These are phyloP conservation scores for Magallana gigas DNA, from an alignment of 1,140 invertebrate genomes.

Conservation along the genomic window DNA sequence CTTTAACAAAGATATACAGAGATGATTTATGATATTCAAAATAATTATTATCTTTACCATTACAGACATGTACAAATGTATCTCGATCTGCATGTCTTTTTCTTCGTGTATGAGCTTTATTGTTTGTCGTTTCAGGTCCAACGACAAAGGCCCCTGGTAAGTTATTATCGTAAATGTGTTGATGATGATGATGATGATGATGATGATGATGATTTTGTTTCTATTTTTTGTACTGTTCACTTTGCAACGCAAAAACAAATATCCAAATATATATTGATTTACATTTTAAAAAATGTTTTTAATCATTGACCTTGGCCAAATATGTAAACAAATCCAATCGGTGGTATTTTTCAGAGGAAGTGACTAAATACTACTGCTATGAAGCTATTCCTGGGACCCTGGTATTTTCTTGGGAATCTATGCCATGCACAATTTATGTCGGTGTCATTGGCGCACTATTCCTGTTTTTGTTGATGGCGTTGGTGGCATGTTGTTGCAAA, in stretches of 20 bases:
- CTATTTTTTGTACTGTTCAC: no score
- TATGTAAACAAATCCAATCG: neutral
- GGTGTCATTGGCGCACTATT: slow-evolving; percentile 44
- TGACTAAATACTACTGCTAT: slow-evolving; percentile 53
- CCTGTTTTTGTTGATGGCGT: slow-evolving; percentile 29
- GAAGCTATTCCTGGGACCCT: slow-evolving; percentile 48
- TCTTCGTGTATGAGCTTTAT: neutral
- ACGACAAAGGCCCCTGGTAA: slow-evolving; percentile 40
- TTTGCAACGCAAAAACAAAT: no score
- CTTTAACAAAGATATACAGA: neutral
- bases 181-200: no score
- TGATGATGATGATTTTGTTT: no score
- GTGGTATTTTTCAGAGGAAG: slow-evolving; percentile 30
- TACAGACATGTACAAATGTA: no score
- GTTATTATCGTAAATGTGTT: neutral
- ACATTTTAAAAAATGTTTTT: no score
- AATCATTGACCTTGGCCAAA: no score
- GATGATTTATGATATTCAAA: neutral
- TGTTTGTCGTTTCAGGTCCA: slow-evolving; percentile 43
- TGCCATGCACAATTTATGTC: slow-evolving; percentile 55
- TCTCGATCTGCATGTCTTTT: no score
- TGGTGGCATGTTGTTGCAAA: slow-evolving; percentile 43
- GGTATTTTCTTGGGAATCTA: slow-evolving; percentile 47
- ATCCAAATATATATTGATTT: no score
- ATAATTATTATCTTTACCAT: neutral